Base-by-base conservation (phyloP, 2,113 vertebrate genomes). In the Carettochelys insculpta region DNA sequence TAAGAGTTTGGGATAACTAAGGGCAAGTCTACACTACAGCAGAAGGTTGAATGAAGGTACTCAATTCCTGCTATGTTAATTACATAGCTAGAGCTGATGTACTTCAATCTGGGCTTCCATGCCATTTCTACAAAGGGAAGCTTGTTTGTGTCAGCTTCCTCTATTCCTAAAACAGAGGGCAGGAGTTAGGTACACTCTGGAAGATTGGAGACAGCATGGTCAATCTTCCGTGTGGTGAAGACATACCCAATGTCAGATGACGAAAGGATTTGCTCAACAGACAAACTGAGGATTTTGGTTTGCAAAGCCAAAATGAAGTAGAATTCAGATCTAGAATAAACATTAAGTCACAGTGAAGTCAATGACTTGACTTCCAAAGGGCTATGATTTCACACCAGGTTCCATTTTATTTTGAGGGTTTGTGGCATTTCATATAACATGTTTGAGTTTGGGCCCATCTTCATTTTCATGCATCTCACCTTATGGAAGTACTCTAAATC, bases 231-330 rank as follows among this genome's bases (percentile, higher is more conserved):
- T n/a, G n/a, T n/a, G n/a, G n/a, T n/a, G n/a, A n/a, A n/a, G n/a
- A n/a, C n/a, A n/a, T n/a, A n/a, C n/a, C n/a, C n/a, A n/a, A n/a
- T n/a, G 80, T 34, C 61, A 77, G 61, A 48, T 27, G 12, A 4
- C 6, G 6, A 81, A 87, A 43, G 41, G n/a, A 14, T 27, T 45
- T 56, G 13, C 27, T 81, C 51, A 78, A 58, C 31, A 78, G 27
- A 11, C 3, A 38, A 1, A 6, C 8, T 54, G 20, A 82, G 34
- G 5, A 52, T 52, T 47, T 80, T 31, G 20, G 3, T 48, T 16
- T 71, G 31, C 0, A 0, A 19, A 47, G 38, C 2, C 43, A 61
- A 84, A 87, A 81, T 0, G 0, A 4, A n/a, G 38, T 8, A 22
- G 58, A 90, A 45, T 34, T 29, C 38, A 61, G 5, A 38, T 73